phyloP scores from a whole-genome alignment of 2,888 invertebrate genomes.

The Rotaria sp. region DNA sequence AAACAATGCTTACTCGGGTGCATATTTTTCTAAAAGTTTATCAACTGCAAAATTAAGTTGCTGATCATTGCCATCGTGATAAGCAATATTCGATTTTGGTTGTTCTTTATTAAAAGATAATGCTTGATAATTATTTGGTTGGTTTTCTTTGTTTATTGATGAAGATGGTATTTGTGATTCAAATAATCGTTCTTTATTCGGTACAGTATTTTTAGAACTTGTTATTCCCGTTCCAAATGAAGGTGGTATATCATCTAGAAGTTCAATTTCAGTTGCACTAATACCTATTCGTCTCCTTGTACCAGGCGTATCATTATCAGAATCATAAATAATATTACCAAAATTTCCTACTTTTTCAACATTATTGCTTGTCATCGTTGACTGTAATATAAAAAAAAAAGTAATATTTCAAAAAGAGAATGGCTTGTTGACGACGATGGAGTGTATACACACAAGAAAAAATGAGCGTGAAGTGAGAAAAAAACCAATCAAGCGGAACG shows the following conservation, averaged over 20 bases:
- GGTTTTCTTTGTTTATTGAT: not conserved
- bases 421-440: not conserved
- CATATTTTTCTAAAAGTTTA: not conserved
- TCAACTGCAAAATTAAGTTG: not conserved
- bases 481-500: not conserved
- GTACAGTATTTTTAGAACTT: not conserved
- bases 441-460: not conserved
- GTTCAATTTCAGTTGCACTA: slow-evolving; percentile 21
- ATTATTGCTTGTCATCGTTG: not conserved
- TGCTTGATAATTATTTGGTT: not conserved
- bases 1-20: not conserved
- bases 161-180: not conserved
- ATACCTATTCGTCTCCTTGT: not conserved
- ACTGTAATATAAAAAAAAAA: not conserved
- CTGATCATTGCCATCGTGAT: not conserved
- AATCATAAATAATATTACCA: not conserved
- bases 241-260: not conserved
- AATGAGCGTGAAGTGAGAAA: not conserved
- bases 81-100: not conserved
- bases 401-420: not conserved
- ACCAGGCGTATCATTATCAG: too few species aligned
- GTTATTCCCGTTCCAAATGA: not conserved
- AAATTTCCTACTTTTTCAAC: not conserved
- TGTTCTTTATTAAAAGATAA: not conserved
- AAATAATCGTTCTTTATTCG: not conserved